Conservation (phyloP, 1,140 invertebrate genomes). For the Drosophila yakuba region DNA sequence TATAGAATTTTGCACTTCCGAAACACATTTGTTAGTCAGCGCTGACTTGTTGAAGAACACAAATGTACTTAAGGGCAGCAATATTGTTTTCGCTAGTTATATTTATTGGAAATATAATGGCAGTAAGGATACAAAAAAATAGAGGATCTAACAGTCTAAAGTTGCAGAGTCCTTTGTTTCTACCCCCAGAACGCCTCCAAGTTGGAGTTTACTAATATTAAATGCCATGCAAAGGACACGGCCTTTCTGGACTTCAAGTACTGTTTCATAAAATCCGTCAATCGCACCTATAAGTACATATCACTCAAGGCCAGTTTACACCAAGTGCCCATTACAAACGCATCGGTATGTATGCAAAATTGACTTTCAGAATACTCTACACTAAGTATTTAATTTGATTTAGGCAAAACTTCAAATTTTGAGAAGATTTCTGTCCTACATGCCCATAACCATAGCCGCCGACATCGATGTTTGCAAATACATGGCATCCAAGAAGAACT, state of each 20-base stretch:
- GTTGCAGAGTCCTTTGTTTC: neutral
- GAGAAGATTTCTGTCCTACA: slow-evolving; percentile 9
- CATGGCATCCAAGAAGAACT: neutral
- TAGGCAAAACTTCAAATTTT: slow-evolving; percentile 21
- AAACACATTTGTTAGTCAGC: neutral
- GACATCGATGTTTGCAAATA: slow-evolving; percentile 22
- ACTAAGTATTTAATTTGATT: too few species aligned
- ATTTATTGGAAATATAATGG: neutral
- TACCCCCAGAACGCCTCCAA: neutral
- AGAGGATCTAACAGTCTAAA: neutral
- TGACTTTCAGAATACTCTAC: too few species aligned
- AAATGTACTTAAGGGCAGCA: slow-evolving; percentile 9
- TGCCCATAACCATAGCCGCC: slow-evolving; percentile 20
- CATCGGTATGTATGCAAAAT: neutral
- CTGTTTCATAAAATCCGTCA: slow-evolving; percentile 29
- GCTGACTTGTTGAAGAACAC: neutral
- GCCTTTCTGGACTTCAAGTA: slow-evolving; percentile 5
- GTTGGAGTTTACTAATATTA: slow-evolving; percentile 31
- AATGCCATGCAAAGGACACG: slow-evolving; percentile 7
- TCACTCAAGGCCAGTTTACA: slow-evolving; percentile 9
- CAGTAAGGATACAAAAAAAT: neutral
- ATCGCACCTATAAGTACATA: slow-evolving; percentile 36
- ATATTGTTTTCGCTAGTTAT: slow-evolving; percentile 2
- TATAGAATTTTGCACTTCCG: too few species aligned
- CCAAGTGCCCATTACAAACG: neutral